Percentiles rank a stretch among this genome's conserved stretches.
phyloP scores from a whole-genome alignment of 2,797 vertebrate genomes.

The Falco rusticolus region DNA sequence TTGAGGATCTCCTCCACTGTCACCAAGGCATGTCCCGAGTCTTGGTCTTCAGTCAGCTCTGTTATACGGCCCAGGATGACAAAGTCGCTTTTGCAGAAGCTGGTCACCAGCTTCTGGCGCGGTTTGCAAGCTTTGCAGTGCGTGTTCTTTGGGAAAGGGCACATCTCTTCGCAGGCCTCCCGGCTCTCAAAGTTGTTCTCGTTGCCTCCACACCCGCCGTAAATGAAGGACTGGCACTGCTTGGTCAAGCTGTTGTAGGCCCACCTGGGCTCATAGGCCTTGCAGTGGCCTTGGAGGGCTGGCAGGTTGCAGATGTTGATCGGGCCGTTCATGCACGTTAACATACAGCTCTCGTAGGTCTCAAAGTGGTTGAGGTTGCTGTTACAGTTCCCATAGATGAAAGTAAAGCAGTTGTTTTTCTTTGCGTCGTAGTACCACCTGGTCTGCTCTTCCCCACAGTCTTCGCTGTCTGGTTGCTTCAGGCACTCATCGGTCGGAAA shows the following conservation, averaged over 20 bases:
- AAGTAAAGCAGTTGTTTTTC: conserved; percentile 92
- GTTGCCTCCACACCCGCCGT: conserved; percentile 93
- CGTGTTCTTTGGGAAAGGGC: conserved; percentile 89
- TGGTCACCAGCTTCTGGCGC: conserved; percentile 91
- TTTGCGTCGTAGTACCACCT: conserved; percentile 92
- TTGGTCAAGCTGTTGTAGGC: conserved; percentile 86
- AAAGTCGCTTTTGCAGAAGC: conserved; percentile 96
- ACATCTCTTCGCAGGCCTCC: conserved; percentile 91
- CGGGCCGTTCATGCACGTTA: conserved; percentile 88
- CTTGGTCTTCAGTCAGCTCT: conserved; percentile 88
- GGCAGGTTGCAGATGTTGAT: conserved; percentile 87
- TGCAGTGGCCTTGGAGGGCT: conserved; percentile 91
- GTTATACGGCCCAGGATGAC: conserved; percentile 91
- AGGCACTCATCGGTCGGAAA: conserved; percentile 86
- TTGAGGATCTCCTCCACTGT: conserved; percentile 94
- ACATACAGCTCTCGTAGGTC: conserved; percentile 88
- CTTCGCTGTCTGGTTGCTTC: conserved; percentile 84
- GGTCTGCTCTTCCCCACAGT: conserved; percentile 88
- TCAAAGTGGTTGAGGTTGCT: conserved; percentile 89
- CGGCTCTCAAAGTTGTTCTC: conserved; percentile 96
- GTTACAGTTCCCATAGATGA: conserved; percentile 86
- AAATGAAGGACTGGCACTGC: conserved; percentile 94
- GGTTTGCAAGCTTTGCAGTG: conserved; percentile 92
- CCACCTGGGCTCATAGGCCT: conserved; percentile 93
- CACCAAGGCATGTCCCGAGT: conserved; percentile 89